Evolutionary conservation across 2,888 invertebrate genomes (phyloP), one percentile per base, ranked within the genome.

Genomic region (Anorthoa munda): DNA sequence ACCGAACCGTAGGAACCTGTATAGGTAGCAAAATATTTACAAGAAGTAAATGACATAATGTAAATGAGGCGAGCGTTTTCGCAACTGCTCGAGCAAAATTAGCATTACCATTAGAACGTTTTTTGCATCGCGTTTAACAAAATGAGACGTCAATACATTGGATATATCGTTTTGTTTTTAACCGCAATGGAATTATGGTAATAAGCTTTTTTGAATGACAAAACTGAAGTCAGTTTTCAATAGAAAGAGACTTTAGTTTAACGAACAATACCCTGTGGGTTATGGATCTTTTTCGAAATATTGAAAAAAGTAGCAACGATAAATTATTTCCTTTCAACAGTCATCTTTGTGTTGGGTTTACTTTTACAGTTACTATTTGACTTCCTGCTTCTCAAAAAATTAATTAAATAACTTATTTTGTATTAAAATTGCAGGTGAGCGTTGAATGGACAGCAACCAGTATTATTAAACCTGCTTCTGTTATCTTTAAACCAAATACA

Each of bases 21-120:
- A 90, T 90, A 88, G 87, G 95, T 95, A 95, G 95, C 95, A 90
- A 90, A 93, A 92, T 90, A 90, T 89, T 93, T 90, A 91, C 92
- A 92, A 92, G 90, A 90, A 88, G 89, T 89, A 92, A 93, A 93
- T 92, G 93, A 94, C 94, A 94, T 91, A 91, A 96, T 95, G 95
- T 90, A 93, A 95, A 96, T 95, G 89, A 95, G 92, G 63, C 87
- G 85, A 87, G 90, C 87, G 90, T 92, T 94, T 93, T 93, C 92
- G 92, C 91, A 93, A 93, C 91, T 84, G 89, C 90, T 90, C 75
- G 80, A 87, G 85, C 90, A 81, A 88, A 91, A 95, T 95, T 95
- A 92, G 92, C 92, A 94, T 93, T 91, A 90, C 91, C 89, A 93
- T 94, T 93, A 91, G 86, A 84, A 86, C 87, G 91, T 92, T 93